Conservation (phyloP, 1,140 invertebrate species). For the Conus betulinus region DNA sequence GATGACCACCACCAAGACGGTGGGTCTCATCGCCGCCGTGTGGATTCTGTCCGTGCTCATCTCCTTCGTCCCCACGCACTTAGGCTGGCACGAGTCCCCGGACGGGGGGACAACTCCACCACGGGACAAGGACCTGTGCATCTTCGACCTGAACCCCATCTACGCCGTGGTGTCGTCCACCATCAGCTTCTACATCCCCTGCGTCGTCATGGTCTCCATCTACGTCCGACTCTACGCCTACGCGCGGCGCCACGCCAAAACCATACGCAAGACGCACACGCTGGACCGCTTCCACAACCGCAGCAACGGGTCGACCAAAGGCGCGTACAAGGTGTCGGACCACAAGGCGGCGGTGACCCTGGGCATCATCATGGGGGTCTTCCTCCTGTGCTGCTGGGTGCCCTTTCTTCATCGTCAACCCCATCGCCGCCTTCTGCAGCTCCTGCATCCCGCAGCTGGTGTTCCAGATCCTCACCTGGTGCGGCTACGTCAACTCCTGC, state of each 20-base stretch:
- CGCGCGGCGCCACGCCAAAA: constrained; percentile 97
- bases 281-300: constrained; percentile 26
- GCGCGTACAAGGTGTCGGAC: constrained; percentile 84
- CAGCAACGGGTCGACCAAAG: neutral
- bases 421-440: constrained; percentile 82
- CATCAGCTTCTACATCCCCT: constrained; percentile 97
- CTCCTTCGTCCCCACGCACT: constrained; percentile 96
- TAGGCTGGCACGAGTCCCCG: constrained; percentile 85
- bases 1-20: constrained; percentile 88
- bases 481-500: constrained; percentile 98
- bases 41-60: constrained; percentile 96
- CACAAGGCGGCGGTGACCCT: constrained; percentile 96
- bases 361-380: constrained; percentile 93
- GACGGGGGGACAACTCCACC: neutral
- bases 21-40: constrained; percentile 94
- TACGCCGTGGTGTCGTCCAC: constrained; percentile 98
- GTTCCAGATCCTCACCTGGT: constrained; percentile 96
- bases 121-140: constrained; percentile 56
- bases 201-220: constrained; percentile 94
- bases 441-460: constrained; percentile 83
- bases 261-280: constrained; percentile 81
- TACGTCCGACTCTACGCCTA: constrained; percentile 92
- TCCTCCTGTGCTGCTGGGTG: constrained; percentile 95
- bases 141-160: constrained; percentile 82
- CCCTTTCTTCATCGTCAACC: constrained; percentile 96